Percentiles rank a stretch among this genome's conserved stretches.
Conservation (phyloP, 2,888 invertebrate genomes). For the Tupiocoris notatus region DNA sequence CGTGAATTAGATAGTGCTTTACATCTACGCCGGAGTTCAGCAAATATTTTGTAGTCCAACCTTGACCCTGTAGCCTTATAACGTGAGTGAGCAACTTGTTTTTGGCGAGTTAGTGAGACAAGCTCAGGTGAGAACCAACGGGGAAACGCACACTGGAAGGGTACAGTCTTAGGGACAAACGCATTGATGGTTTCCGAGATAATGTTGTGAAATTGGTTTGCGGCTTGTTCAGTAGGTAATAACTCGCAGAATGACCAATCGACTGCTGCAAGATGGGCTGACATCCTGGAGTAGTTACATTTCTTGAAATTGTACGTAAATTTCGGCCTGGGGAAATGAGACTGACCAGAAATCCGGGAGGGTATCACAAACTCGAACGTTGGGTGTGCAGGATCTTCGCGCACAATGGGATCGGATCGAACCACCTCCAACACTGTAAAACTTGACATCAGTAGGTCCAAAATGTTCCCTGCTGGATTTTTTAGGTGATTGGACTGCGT, state of each 20-base stretch:
- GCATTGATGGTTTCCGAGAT: neutral
- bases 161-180: neutral
- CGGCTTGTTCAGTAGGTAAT: neutral
- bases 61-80: too few species aligned
- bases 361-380: neutral
- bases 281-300: too few species aligned
- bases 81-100: too few species aligned
- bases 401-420: neutral
- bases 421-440: neutral
- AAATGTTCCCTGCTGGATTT: neutral
- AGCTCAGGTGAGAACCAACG: neutral
- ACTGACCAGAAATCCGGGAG: neutral
- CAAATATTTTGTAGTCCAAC: too few species aligned
- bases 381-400: neutral
- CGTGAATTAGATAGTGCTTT: too few species aligned
- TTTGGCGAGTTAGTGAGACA: neutral
- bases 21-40: too few species aligned
- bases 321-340: neutral
- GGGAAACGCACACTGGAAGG: neutral
- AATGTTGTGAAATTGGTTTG: neutral
- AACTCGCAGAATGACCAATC: too few species aligned
- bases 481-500: neutral
- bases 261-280: too few species aligned
- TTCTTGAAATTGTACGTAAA: slow-evolving; percentile 8
- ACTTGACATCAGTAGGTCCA: neutral